Percentiles rank a stretch among this genome's conserved stretches.
Conservation (phyloP, 2,113 vertebrate species). For the Excalfactoria chinensis region DNA sequence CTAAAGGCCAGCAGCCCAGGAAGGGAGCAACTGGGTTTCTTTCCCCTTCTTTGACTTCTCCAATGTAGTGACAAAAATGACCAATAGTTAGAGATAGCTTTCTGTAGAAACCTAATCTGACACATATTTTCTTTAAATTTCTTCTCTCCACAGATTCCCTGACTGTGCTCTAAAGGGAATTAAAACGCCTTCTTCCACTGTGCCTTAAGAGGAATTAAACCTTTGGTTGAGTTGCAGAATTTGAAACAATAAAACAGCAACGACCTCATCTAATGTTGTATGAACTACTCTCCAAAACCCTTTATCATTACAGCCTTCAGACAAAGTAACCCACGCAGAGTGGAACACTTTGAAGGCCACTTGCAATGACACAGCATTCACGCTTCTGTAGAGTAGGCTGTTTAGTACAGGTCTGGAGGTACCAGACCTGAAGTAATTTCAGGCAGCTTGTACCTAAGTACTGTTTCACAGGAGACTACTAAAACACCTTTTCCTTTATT, state of each 20-base stretch:
- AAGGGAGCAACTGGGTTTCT: background rate
- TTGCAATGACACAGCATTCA: background rate
- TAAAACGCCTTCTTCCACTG: background rate
- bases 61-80: background rate
- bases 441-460: background rate
- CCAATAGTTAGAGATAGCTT: background rate
- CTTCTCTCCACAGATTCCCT: background rate
- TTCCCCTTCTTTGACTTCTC: background rate
- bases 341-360: background rate
- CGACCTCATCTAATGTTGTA: background rate
- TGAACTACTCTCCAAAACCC: background rate
- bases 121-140: background rate
- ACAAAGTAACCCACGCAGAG: background rate
- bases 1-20: background rate
- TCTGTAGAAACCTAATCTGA: background rate
- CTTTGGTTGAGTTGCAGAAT: background rate
- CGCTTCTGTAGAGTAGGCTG: background rate
- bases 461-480: background rate
- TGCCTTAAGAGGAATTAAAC: background rate
- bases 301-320: background rate
- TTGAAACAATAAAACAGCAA: background rate
- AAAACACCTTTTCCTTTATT: background rate
- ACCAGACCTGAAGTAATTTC: background rate
- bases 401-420: background rate
- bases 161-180: background rate